A percentile compares a stretch with the other conserved stretches of the same genome.
Conservation (phyloP, 2,113 vertebrate species). For the Motacilla alba region DNA sequence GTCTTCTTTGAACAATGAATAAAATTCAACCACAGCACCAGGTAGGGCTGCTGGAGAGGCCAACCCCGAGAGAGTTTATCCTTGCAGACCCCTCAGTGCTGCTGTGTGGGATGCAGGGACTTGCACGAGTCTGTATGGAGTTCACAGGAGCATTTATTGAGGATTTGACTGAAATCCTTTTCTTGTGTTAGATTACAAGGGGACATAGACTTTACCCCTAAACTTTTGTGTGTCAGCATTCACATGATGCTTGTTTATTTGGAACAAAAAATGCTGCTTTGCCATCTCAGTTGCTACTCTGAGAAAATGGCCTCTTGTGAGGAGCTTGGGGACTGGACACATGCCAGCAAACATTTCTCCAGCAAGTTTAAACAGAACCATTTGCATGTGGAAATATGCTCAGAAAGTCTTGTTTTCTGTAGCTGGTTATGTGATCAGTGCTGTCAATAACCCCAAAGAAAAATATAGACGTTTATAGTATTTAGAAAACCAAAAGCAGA, state of each 20-base stretch:
- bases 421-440: constrained; percentile 41
- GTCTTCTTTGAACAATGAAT: not conserved
- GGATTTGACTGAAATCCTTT: not conserved
- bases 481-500: constrained; percentile 50
- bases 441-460: constrained; percentile 65
- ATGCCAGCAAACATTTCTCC: constrained; percentile 22
- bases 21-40: not conserved
- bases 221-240: not conserved
- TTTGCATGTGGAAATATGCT: constrained; percentile 24
- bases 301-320: constrained; percentile 22
- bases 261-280: not conserved
- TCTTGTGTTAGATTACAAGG: not conserved
- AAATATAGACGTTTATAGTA: constrained; percentile 63
- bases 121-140: not conserved
- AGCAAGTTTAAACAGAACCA: constrained; percentile 25
- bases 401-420: constrained; percentile 44
- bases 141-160: not conserved
- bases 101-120: not conserved
- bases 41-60: not conserved
- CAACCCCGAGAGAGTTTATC: no score
- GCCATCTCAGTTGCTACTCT: not conserved
- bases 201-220: not conserved
- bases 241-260: not conserved
- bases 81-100: not conserved
- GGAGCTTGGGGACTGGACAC: constrained; percentile 23